These are phyloP conservation scores for Archaeoteleia sp. DNA, from an alignment of 2,888 invertebrate species.

Conservation along the genomic window DNA sequence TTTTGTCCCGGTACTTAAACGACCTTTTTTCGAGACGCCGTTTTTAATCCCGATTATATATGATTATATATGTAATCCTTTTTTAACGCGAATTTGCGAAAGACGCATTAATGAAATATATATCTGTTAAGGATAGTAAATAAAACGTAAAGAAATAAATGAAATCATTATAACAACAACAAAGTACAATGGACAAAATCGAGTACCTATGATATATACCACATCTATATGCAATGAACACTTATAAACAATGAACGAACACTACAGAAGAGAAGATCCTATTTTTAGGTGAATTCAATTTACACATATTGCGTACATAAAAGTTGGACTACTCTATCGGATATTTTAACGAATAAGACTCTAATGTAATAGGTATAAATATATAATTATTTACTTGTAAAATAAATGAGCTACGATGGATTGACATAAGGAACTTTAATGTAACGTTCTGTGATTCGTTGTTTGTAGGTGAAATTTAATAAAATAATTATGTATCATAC, in stretches of 20 bases:
- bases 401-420: constrained; percentile 73
- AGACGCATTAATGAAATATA: constrained; percentile 47
- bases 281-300: constrained; percentile 73
- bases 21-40: constrained; percentile 55
- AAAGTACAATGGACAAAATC: constrained; percentile 72
- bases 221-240: constrained; percentile 68
- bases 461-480: constrained; percentile 76
- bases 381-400: constrained; percentile 74
- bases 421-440: constrained; percentile 75
- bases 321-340: constrained; percentile 71
- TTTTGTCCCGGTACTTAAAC: constrained; percentile 71
- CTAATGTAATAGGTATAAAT: constrained; percentile 73
- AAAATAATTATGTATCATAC: constrained; percentile 74
- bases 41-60: constrained; percentile 55
- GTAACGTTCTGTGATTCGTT: constrained; percentile 76
- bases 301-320: constrained; percentile 70
- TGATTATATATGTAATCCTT: constrained; percentile 57
- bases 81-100: constrained; percentile 55
- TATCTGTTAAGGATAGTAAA: constrained; percentile 55
- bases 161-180: constrained; percentile 50
- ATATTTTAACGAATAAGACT: constrained; percentile 74
- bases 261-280: constrained; percentile 68
- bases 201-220: constrained; percentile 70
- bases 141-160: constrained; percentile 44
- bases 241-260: constrained; percentile 69